These are phyloP conservation scores for Tenebrio molitor DNA, from an alignment of 1,140 invertebrate species.

Conservation along the genomic window DNA sequence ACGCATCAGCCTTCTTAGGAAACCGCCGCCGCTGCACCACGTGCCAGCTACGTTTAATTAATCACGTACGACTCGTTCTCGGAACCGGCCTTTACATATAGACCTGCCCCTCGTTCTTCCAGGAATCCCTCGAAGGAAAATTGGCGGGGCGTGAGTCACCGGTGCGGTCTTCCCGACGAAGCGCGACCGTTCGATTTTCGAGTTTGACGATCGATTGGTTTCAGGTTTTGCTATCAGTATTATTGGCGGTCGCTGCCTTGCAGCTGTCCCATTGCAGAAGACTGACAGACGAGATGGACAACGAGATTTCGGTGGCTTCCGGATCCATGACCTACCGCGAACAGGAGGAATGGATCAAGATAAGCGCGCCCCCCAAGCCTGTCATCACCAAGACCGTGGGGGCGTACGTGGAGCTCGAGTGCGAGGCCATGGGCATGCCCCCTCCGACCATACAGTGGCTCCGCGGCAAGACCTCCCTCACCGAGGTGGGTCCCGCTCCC, in stretches of 20 bases:
- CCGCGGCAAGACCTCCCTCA: slow-evolving; percentile 71
- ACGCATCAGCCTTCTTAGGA: too few species aligned
- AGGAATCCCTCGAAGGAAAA: not conserved
- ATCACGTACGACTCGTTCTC: not conserved
- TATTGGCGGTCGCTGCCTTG: slow-evolving; percentile 53
- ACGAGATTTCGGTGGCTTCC: slow-evolving; percentile 49
- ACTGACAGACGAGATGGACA: slow-evolving; percentile 56
- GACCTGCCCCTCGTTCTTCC: not conserved
- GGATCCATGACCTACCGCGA: slow-evolving; percentile 30
- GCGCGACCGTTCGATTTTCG: too few species aligned
- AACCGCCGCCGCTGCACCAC: not conserved
- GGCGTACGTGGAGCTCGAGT: slow-evolving; percentile 73
- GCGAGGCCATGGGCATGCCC: slow-evolving; percentile 77
- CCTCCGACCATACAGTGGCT: slow-evolving; percentile 80
- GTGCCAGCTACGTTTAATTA: not conserved
- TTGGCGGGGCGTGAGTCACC: not conserved
- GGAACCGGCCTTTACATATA: not conserved
- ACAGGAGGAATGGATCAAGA: slow-evolving; percentile 68
- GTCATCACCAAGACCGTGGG: slow-evolving; percentile 66
- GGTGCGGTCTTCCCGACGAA: not conserved
- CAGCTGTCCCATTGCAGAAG: slow-evolving; percentile 50
- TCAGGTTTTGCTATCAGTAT: slow-evolving; percentile 60
- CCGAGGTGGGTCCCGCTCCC: slow-evolving; percentile 69
- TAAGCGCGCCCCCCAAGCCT: slow-evolving; percentile 67
- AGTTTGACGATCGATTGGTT: too few species aligned